phyloP scores from a whole-genome alignment of 1,140 invertebrate genomes.

The Holotrichia oblita region DNA sequence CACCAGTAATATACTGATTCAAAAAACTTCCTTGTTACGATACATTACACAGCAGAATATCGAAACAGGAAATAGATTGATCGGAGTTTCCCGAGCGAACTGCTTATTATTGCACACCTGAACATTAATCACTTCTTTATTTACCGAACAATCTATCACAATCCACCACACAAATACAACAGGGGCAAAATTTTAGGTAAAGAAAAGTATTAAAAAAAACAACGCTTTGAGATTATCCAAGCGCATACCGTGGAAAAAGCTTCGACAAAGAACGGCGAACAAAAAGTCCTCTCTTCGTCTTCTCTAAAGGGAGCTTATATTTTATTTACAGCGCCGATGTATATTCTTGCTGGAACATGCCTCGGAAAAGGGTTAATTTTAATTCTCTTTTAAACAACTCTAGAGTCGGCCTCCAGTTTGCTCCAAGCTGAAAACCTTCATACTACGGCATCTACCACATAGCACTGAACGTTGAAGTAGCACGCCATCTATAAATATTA shows the following conservation, averaged over 20 bases:
- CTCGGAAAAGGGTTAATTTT: constrained; percentile 5
- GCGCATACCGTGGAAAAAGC: background rate
- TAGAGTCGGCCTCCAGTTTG: too few species aligned
- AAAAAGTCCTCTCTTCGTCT: background rate
- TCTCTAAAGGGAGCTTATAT: background rate
- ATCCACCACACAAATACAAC: background rate
- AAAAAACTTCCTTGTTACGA: background rate
- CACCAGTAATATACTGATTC: too few species aligned
- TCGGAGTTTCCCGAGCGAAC: background rate
- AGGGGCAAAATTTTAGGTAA: background rate
- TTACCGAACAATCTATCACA: background rate
- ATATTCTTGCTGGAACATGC: background rate
- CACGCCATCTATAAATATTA: constrained; percentile 11
- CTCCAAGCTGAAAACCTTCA: too few species aligned
- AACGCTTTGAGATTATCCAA: background rate
- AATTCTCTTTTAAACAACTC: constrained; percentile 2
- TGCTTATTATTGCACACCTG: background rate
- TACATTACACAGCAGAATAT: background rate
- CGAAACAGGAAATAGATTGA: background rate
- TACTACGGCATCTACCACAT: background rate
- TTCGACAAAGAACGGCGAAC: background rate
- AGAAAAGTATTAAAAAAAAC: background rate
- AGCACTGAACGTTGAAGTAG: background rate
- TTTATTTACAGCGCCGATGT: background rate
- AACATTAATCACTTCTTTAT: background rate